A percentile compares a stretch with the other conserved stretches of the same genome.
Conservation (phyloP, 1,140 invertebrate species). For the Hylaeus anthracinus region DNA sequence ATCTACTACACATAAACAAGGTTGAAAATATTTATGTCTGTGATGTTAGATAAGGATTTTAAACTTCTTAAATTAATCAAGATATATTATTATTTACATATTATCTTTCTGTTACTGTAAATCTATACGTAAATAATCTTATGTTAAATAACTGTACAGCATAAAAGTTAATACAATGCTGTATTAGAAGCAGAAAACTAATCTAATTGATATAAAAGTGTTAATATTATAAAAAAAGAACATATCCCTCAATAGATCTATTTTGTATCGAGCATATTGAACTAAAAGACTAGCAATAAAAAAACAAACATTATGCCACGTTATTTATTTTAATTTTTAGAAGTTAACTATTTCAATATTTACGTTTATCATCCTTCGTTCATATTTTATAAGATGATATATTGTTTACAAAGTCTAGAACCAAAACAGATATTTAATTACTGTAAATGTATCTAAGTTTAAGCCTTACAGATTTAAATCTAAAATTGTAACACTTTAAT, state of each 20-base stretch:
- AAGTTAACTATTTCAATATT: conserved; percentile 38
- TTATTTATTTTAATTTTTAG: conserved; percentile 56
- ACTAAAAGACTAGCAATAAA: conserved; percentile 53
- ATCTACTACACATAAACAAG: conserved; percentile 22
- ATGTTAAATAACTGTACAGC: conserved; percentile 32
- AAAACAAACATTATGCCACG: conserved; percentile 50
- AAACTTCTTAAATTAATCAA: conserved; percentile 28
- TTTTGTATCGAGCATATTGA: conserved; percentile 18
- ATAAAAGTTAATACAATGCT: conserved; percentile 33
- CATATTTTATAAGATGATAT: conserved; percentile 9
- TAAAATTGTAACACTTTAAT: conserved; percentile 17
- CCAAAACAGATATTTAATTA: conserved; percentile 19
- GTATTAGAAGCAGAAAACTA: conserved; percentile 31
- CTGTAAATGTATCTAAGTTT: conserved; percentile 1
- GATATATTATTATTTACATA: conserved; percentile 45
- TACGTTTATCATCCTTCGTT: conserved; percentile 15
- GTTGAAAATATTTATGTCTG: conserved; percentile 6
- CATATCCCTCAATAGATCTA: conserved; percentile 13
- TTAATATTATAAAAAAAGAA: conserved; percentile 31
- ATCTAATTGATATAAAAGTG: conserved; percentile 35
- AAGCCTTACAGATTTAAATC: conserved; percentile 7
- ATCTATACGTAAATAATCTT: conserved; percentile 34
- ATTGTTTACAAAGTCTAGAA: conserved; percentile 7
- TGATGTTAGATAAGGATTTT: conserved; percentile 25
- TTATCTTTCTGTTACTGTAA: conserved; percentile 15